These are phyloP conservation scores for Bufo bufo DNA, from an alignment of 2,113 vertebrate genomes.

Conservation along the genomic window DNA sequence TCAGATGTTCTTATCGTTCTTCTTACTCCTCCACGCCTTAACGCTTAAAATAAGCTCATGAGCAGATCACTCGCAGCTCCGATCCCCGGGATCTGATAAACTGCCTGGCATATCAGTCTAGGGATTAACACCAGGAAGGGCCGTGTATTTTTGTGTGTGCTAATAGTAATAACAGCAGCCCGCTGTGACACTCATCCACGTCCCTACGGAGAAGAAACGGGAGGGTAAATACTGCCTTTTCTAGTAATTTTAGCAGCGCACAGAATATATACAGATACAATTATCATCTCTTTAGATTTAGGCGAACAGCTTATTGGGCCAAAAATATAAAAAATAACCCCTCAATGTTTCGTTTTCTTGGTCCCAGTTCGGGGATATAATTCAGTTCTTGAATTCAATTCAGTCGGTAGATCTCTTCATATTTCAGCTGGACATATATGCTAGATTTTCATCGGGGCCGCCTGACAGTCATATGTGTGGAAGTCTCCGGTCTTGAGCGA, in stretches of 20 bases:
- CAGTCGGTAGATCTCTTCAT: background rate
- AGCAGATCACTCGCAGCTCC: background rate
- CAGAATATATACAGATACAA: background rate
- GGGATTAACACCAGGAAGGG: background rate
- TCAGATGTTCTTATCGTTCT: background rate
- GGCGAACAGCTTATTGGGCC: background rate
- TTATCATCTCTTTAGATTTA: background rate
- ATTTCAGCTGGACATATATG: no score
- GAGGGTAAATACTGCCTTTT: background rate
- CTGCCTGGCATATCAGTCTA: conserved; percentile 2
- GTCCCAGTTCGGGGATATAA: background rate
- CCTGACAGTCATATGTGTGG: no score
- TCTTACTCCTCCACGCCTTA: background rate
- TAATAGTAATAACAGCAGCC: background rate
- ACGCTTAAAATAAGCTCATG: background rate
- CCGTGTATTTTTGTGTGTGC: background rate
- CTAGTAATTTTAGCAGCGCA: background rate
- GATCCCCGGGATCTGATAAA: background rate
- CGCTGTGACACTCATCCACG: background rate
- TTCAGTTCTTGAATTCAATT: background rate
- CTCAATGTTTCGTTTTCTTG: background rate
- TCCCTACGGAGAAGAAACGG: background rate
- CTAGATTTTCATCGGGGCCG: no score
- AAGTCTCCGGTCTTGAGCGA: no score
- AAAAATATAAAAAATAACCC: background rate